Percentiles rank a stretch among this genome's conserved stretches.
phyloP scores from a whole-genome alignment of 2,797 vertebrate species.

The Lagodon rhomboides region DNA sequence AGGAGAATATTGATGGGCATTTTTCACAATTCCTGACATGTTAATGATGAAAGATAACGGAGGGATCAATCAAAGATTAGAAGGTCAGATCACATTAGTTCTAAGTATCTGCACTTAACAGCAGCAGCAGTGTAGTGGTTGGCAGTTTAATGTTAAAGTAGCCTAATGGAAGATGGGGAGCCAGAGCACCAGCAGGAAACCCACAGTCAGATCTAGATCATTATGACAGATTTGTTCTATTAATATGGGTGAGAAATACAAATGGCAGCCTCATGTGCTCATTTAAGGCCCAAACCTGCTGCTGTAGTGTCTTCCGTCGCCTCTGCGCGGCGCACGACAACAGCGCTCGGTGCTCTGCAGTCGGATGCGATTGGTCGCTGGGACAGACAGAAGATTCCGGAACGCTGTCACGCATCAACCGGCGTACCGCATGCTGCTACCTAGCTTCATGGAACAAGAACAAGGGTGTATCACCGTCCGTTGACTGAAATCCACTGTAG shows the following conservation, averaged over 20 bases:
- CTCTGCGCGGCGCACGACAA: conserved; percentile 38
- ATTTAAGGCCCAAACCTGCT: background rate
- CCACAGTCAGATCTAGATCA: background rate
- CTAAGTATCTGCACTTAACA: background rate
- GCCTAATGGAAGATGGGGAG: background rate
- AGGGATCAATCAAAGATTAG: background rate
- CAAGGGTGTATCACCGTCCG: conserved; percentile 66
- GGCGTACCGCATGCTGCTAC: conserved; percentile 77
- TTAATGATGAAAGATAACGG: too few relatives aligned
- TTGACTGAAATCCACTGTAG: conserved; percentile 59
- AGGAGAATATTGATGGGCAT: background rate
- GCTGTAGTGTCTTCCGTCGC: background rate
- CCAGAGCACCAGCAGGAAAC: background rate
- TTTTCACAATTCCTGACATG: background rate
- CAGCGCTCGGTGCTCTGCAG: conserved; percentile 25
- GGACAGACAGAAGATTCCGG: conserved; percentile 74
- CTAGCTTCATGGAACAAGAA: conserved; percentile 80
- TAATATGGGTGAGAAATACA: background rate
- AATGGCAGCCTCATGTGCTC: background rate
- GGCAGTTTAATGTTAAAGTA: background rate
- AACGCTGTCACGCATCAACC: conserved; percentile 72
- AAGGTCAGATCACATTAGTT: too few relatives aligned
- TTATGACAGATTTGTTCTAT: background rate
- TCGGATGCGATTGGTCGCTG: conserved; percentile 60
- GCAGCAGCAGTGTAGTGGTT: background rate